Base-by-base conservation (phyloP, 2,888 invertebrate species). In the Eremobia ochroleuca region DNA sequence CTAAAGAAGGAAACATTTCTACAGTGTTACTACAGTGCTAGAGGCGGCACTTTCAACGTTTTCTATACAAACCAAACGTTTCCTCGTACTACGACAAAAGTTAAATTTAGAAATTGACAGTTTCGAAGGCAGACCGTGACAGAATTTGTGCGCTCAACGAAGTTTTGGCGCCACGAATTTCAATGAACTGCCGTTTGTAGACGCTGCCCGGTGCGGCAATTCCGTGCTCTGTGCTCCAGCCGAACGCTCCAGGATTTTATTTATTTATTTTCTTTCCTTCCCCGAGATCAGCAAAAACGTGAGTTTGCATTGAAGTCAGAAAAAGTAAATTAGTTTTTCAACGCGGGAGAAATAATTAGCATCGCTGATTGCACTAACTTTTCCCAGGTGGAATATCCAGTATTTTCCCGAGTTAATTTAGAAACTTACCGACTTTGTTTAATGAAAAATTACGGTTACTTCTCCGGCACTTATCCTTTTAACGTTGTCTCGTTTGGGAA, bases 261-360 rank as follows among this genome's bases (percentile, higher is more conserved):
- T 77, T 85, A 77, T 67, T 76, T 80, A 55, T 81, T 79, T 77
- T 59, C 34, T 34, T 73, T 55, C 21, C 31, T 69, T 61, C 21
- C 21, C 34, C n/a, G 8, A 68, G 18, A 34, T 65, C 61, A 52
- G 25, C 34, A 71, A 68, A 66, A 68, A 77, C 46, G 59, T n/a
- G 43, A 79, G 58, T 66, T 58, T 25, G 21, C 62, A 55, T 70
- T 59, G 49, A 59, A 67, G 58, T 40, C 49, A 13, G 70, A 68
- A 85, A 81, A 77, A 62, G 49, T 69, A 37, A 43, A 74, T 83
- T 58, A 52, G 70, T 82, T 85, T 85, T 74, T 71, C 59, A 78
- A 73, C 43, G 28, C 31, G n/a, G 31, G 13, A 25, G 28, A 46
- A 71, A 70, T 78, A 83, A 77, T 83, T 82, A 81, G 73, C 64